Percentiles rank a stretch among this genome's conserved stretches.
phyloP scores from a whole-genome alignment of 2,797 vertebrate genomes.

The Dipus sagitta region DNA sequence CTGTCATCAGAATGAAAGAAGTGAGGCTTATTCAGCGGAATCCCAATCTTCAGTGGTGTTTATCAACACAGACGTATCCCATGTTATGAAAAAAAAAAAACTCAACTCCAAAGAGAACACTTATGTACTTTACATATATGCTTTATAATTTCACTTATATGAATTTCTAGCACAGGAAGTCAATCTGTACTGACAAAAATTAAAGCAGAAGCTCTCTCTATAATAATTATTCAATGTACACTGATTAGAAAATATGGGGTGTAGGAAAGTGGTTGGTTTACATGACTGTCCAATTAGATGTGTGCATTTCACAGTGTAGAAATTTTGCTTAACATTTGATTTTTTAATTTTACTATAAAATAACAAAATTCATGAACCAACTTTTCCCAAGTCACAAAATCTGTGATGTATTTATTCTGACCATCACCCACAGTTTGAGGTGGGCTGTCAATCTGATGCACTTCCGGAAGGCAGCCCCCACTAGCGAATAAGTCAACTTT shows the following conservation, averaged over 20 bases:
- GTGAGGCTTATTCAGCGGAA: not conserved
- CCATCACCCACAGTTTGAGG: not conserved
- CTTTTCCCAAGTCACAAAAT: not conserved
- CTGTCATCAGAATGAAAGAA: not conserved
- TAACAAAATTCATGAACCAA: not conserved
- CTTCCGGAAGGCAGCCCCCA: not conserved
- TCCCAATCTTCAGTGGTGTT: too few relatives aligned
- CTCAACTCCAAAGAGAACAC: not conserved
- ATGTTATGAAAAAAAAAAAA: not conserved
- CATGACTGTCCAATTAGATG: not conserved
- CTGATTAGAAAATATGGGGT: not conserved
- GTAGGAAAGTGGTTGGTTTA: not conserved
- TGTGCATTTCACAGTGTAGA: not conserved
- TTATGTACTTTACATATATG: not conserved
- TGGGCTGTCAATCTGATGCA: not conserved
- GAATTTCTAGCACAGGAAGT: not conserved
- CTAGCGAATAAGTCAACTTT: not conserved
- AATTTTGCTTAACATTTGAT: not conserved
- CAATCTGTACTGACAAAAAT: not conserved
- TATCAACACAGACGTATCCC: not conserved
- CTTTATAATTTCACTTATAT: not conserved
- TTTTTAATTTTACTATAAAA: not conserved
- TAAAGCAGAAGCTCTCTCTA: not conserved
- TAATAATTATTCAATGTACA: not conserved
- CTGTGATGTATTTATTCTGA: not conserved